phyloP scores from a whole-genome alignment of 2,797 vertebrate genomes.

The Hipposideros larvatus region DNA sequence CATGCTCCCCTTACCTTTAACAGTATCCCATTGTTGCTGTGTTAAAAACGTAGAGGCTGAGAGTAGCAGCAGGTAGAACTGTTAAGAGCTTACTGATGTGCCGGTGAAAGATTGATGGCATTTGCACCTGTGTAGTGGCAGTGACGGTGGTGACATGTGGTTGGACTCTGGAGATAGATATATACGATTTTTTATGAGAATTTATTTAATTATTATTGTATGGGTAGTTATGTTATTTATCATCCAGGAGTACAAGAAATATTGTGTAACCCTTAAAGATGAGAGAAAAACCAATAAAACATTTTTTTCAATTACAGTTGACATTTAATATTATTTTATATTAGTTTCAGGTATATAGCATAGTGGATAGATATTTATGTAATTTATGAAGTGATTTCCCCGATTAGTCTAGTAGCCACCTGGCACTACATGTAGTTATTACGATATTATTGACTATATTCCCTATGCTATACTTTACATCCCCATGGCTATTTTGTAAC shows the following conservation, averaged over 20 bases:
- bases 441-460: too few species aligned
- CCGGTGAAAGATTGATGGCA: background rate
- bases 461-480: too few species aligned
- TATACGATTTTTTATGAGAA: too few species aligned
- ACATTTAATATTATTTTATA: too few species aligned
- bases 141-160: background rate
- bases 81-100: background rate
- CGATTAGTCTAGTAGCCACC: too few species aligned
- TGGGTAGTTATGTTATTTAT: constrained; percentile 8
- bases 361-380: too few species aligned
- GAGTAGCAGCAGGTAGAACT: background rate
- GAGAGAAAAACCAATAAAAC: background rate
- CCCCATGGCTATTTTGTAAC: too few species aligned
- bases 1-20: background rate
- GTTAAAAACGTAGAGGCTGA: background rate
- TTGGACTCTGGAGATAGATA: background rate
- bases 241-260: background rate
- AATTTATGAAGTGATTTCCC: too few species aligned
- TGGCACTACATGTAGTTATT: too few species aligned
- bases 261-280: background rate
- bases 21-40: background rate
- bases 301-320: background rate
- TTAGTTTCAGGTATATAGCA: too few species aligned
- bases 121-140: background rate
- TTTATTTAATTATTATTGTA: background rate